Base-by-base conservation (phyloP, 2,797 vertebrate genomes). In the Synanceia verrucosa region DNA sequence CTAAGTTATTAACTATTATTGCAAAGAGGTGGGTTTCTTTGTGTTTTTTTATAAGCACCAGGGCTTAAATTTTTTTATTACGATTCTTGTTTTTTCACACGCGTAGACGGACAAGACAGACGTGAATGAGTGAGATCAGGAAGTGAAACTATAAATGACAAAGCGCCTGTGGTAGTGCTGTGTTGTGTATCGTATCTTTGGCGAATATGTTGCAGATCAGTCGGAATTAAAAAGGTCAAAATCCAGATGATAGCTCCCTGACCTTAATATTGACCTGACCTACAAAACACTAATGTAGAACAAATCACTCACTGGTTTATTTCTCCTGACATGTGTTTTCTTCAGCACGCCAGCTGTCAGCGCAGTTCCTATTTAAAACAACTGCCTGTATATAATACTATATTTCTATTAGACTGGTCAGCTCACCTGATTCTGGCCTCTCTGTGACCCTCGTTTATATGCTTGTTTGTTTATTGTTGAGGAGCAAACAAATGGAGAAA, bases 1-100 rank as follows among this genome's bases (percentile, higher is more conserved):
- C 91, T 94, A 94, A 93, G 88, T 93, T 93, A 91, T 91, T 90
- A 88, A 73, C 70, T 81, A 70, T 89, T 74, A 70, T 51, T 76
- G 76, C 84, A 79, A 79, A 79, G 63, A 86, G 33, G 60, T 79
- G 75, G n/a, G 4, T 43, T 39, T 81, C 76, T 62, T 55, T 73
- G 57, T 61, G 61, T 76, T 73, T 86, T 80, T 81, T 79, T 81
- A 82, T 41, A 39, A 73, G 72, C 76, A 78, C 81, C 28, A 41
- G 81, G 70, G 78, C 78, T 85, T 75, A 59, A 75, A n/a, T 75
- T 82, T 92, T 91, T 90, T 85, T 89, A 85, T 88, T 71, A 70
- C 44, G 13, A 79, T 55, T 78, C 81, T 89, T 81, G 58, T 76
- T 85, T 88, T 85, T 88, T 82, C 73, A 60, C 72, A 71, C 52